phyloP scores from a whole-genome alignment of 2,113 vertebrate genomes.

The Sorex araneus region DNA sequence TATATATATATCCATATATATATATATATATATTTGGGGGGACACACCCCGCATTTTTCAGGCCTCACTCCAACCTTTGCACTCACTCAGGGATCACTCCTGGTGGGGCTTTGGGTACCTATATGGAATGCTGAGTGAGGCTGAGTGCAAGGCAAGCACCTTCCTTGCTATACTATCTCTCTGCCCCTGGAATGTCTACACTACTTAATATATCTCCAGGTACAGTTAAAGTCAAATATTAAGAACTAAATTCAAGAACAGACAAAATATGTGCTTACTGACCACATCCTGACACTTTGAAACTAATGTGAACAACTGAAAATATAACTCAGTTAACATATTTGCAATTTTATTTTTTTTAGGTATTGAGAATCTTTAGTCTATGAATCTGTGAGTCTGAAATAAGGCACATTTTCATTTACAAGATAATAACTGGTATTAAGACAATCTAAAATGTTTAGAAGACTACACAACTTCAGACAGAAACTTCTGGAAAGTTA shows the following conservation, averaged over 20 bases:
- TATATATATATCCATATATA: no score
- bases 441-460: neutral
- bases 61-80: no score
- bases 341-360: rapidly evolving
- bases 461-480: neutral
- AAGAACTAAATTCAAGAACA: neutral
- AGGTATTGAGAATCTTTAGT: neutral
- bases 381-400: neutral
- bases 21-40: no score
- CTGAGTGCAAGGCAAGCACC: no score
- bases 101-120: no score
- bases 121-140: no score
- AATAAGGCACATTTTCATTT: neutral
- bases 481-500: rapidly evolving
- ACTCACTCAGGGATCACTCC: no score
- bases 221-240: neutral
- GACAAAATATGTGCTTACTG: neutral
- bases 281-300: neutral
- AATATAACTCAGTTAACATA: neutral
- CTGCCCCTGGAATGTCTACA: neutral
- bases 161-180: no score
- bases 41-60: no score
- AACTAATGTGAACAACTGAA: neutral
- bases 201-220: neutral
- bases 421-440: neutral